Conservation (phyloP, 1,140 invertebrate species). For the Heliconius nattereri region DNA sequence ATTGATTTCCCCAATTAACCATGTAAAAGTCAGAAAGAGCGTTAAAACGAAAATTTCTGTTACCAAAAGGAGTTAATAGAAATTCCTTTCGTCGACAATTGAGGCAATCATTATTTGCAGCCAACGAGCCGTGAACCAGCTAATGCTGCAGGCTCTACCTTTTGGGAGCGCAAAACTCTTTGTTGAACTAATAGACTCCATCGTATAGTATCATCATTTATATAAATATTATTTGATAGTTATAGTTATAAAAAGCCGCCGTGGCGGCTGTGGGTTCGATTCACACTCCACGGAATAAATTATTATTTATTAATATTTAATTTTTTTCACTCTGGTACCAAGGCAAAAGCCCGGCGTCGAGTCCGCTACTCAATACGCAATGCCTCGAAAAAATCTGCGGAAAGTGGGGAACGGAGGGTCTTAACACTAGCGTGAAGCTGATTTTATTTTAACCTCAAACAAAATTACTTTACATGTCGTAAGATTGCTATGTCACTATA, state of each 20-base stretch:
- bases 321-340: too few species aligned
- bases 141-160: slow-evolving; percentile 36
- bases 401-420: too few species aligned
- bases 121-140: slow-evolving; percentile 39
- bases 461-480: too few species aligned
- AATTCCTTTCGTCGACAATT: slow-evolving; percentile 38
- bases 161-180: slow-evolving; percentile 13
- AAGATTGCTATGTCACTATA: too few species aligned
- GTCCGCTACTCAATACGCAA: too few species aligned
- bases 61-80: slow-evolving; percentile 39
- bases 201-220: not conserved
- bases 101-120: slow-evolving; percentile 40
- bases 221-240: not conserved
- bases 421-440: too few species aligned
- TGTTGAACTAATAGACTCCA: not conserved
- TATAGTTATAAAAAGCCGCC: not conserved
- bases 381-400: too few species aligned
- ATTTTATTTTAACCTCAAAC: too few species aligned
- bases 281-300: too few species aligned
- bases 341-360: too few species aligned
- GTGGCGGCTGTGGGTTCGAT: too few species aligned
- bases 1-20: slow-evolving; percentile 24
- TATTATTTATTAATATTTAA: too few species aligned
- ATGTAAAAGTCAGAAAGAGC: slow-evolving; percentile 27
- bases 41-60: slow-evolving; percentile 33